These are phyloP conservation scores for Tychaedon coryphoeus DNA, from an alignment of 2,113 vertebrate species.

Conservation along the genomic window DNA sequence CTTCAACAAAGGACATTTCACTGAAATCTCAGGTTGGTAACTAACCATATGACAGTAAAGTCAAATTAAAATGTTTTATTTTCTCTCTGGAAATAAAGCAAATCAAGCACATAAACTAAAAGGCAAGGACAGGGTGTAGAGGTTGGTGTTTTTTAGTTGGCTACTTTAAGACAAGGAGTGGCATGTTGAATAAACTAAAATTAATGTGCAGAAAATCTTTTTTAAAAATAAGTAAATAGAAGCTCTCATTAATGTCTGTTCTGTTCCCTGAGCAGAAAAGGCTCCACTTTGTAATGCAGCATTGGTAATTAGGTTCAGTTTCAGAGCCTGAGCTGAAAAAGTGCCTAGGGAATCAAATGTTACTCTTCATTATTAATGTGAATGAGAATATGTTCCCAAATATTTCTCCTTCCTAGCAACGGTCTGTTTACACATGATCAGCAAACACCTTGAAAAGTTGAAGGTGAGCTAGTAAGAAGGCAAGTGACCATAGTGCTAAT, in stretches of 20 bases:
- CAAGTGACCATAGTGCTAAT: neutral
- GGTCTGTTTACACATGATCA: neutral
- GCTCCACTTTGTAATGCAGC: constrained; percentile 12
- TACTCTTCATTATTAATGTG: constrained; percentile 50
- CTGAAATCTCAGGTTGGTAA: constrained; percentile 60
- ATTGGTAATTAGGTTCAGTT: constrained; percentile 62
- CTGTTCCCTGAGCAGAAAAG: constrained; percentile 18
- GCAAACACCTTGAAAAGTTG: neutral
- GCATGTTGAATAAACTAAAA: neutral
- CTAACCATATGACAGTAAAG: constrained; percentile 39
- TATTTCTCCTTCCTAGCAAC: constrained; percentile 12
- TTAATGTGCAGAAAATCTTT: neutral
- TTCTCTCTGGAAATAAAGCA: constrained; percentile 15
- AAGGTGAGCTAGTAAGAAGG: neutral
- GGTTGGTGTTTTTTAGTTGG: neutral
- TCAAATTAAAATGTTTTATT: constrained; percentile 62
- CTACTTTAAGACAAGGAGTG: neutral
- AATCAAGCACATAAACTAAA: neutral
- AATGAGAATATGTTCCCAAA: constrained; percentile 39
- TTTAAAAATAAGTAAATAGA: neutral
- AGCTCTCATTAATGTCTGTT: neutral
- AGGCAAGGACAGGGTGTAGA: neutral
- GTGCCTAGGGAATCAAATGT: constrained; percentile 44
- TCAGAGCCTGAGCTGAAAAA: constrained; percentile 44
- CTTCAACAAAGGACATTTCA: constrained; percentile 68